Evolutionary conservation across 2,113 vertebrate species (phyloP), one percentile per base, ranked within the genome.

Genomic region (Heloderma charlesbogerti): DNA sequence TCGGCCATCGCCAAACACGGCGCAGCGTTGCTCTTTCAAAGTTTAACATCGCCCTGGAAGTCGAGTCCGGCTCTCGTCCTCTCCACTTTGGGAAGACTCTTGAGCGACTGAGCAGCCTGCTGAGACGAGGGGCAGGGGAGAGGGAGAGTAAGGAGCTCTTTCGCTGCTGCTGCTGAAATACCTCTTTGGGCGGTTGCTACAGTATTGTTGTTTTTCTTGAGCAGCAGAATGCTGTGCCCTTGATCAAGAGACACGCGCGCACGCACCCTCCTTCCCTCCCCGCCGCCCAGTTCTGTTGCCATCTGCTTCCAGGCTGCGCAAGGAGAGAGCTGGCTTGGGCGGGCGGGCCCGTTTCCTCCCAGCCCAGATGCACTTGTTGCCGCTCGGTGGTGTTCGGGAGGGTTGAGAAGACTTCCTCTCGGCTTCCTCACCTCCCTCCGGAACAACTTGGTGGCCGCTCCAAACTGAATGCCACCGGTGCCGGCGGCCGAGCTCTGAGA

Each of bases 401-500:
- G 57, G 27, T 60, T 66, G 80, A 82, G 83, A 37, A 83, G 92
- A 57, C 74, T 79, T 78, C 27, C 25, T 25, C 3, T 57, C 34
- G 75, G 45, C 20, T 69, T 34, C 77, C 60, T 83, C 48, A 31
- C 80, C 78, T 71, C 89, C 80, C 86, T 48, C 74, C 25, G 18
- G 40, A 57, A 77, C 78, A 45, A 34, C 40, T 22, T 43, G 78
- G 34, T 31, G 34, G 84, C 20, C 34, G 89, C 87, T 92, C 74
- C 87, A 60, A 87, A 87, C 91, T 81, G 80, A 91, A 92, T 94
- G 95, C 94, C 92, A 13, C 60, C 60, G 4, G 89, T 88, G 34
- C 69, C 54, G 86, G 54, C 79, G 85, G 84, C 69, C n/a, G 67
- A 66, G 27, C 78, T 63, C 51, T 74, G 89, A 54, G 16, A 66